A percentile compares a stretch with the other conserved stretches of the same genome.
Conservation (phyloP, 2,888 invertebrate genomes). For the Crematogaster levior region DNA sequence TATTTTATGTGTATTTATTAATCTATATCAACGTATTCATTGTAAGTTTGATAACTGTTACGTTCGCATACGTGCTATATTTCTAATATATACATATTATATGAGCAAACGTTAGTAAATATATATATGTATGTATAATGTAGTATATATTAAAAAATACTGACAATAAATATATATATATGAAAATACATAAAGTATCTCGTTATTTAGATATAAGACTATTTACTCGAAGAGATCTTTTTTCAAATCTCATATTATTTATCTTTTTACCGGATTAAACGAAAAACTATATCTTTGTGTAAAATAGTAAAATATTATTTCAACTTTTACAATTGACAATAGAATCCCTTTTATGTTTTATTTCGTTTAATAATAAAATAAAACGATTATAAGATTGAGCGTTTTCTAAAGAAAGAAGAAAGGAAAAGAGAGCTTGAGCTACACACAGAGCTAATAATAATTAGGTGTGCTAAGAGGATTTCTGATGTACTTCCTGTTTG, state of each 20-base stretch:
- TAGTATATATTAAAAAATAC: slow-evolving; percentile 54
- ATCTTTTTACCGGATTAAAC: not conserved
- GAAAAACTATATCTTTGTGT: no score
- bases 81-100: slow-evolving; percentile 45
- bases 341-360: no score
- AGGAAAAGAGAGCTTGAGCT: no score
- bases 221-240: not conserved
- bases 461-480: no score
- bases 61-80: slow-evolving; percentile 54
- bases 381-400: no score
- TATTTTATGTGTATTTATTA: slow-evolving; percentile 74
- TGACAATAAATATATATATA: slow-evolving; percentile 67
- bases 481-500: no score
- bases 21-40: slow-evolving; percentile 49
- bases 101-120: not conserved
- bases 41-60: slow-evolving; percentile 64
- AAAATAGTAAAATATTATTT: no score
- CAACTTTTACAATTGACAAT: no score
- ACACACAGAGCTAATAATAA: no score
- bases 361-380: no score
- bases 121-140: slow-evolving; percentile 20
- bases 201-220: not conserved
- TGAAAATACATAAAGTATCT: not conserved
- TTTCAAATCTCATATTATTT: not conserved
- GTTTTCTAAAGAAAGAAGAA: no score